A percentile compares a stretch with the other conserved stretches of the same genome.
Evolutionary conservation across 2,797 vertebrate species (phyloP).

Genomic region (Menidia menidia): DNA sequence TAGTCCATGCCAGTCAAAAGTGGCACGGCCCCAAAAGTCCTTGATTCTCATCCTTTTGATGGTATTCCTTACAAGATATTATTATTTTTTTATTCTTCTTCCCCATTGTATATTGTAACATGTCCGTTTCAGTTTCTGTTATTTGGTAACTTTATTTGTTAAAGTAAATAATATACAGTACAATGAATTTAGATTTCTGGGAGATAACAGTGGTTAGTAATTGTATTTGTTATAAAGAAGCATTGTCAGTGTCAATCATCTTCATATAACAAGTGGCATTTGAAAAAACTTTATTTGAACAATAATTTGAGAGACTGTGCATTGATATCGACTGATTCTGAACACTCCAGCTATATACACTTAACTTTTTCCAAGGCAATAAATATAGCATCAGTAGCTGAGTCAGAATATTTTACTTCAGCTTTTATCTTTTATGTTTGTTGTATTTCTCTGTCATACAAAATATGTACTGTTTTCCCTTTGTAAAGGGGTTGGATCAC

Average conservation of each 20-base stretch:
- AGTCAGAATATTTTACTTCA: not conserved
- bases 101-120: not conserved
- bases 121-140: not conserved
- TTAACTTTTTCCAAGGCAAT: not conserved
- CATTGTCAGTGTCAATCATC: not conserved
- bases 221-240: not conserved
- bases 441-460: not conserved
- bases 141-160: not conserved
- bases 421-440: not conserved
- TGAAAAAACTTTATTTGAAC: not conserved
- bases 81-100: not conserved
- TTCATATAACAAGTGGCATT: not conserved
- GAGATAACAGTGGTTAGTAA: not conserved
- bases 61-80: no score
- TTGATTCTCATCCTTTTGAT: not conserved
- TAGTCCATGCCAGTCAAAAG: conserved; percentile 55
- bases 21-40: conserved; percentile 33
- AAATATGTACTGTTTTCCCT: no score
- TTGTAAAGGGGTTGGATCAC: no score
- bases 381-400: not conserved
- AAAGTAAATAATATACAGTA: not conserved
- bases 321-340: not conserved
- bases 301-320: not conserved
- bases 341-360: not conserved
- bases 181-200: not conserved